These are phyloP conservation scores for Keiferia lycopersicella DNA, from an alignment of 2,888 invertebrate species.

Conservation along the genomic window DNA sequence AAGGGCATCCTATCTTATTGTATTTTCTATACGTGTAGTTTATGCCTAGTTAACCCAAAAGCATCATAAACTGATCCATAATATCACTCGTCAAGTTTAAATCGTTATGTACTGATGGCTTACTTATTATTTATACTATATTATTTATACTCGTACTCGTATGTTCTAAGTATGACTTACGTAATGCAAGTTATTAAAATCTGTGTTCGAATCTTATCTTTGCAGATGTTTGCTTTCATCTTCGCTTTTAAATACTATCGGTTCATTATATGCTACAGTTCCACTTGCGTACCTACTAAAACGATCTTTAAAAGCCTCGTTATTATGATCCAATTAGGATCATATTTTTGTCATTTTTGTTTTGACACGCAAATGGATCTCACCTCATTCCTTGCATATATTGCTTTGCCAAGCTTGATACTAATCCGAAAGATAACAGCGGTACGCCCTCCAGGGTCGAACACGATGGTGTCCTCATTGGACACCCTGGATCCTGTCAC, in stretches of 20 bases:
- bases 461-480: slow-evolving; percentile 90
- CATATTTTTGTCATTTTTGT: not conserved
- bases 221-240: slow-evolving; percentile 10
- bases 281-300: not conserved
- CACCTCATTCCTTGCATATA: not conserved
- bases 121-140: too few relatives aligned
- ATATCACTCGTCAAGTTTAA: too few relatives aligned
- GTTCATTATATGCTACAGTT: not conserved
- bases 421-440: slow-evolving; percentile 79
- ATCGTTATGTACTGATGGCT: too few relatives aligned
- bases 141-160: too few relatives aligned
- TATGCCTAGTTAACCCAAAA: too few relatives aligned
- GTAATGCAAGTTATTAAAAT: not conserved
- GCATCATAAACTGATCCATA: too few relatives aligned
- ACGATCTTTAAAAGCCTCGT: not conserved
- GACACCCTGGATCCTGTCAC: slow-evolving; percentile 84
- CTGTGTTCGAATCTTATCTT: not conserved
- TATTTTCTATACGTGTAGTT: too few relatives aligned
- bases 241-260: not conserved
- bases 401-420: slow-evolving; percentile 63
- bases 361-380: slow-evolving; percentile 4
- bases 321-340: not conserved
- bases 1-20: too few relatives aligned
- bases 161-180: not conserved
- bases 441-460: slow-evolving; percentile 84